Base-by-base conservation (phyloP, 2,113 vertebrate species). In the Paralichthys olivaceus region DNA sequence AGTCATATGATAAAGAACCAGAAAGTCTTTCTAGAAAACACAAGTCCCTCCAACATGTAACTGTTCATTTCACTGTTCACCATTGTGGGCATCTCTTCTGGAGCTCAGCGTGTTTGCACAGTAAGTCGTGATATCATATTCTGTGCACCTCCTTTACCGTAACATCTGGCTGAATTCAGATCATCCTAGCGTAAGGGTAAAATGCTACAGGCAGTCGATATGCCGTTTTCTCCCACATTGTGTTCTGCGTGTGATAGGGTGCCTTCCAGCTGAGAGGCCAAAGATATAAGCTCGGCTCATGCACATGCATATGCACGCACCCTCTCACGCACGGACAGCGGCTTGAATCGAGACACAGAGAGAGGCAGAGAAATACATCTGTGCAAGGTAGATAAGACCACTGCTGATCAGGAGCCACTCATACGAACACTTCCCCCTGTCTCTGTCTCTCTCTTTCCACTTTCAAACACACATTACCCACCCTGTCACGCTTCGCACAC, bases 331-430 rank as follows among this genome's bases (percentile, higher is more conserved):
- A 58, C 62, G 56, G 55, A 81, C 80, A 75, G 23, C 47, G 13
- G 32, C 68, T 59, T 69, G 49, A 60, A 59, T 54, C 69, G 54
- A 82, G 71, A 72, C 71, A 47, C 29, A 65, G 68, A 40, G 76
- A 81, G 45, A 75, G 66, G 59, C 69, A 34, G 67, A 57, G 81
- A 68, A 85, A 67, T 47, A 86, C 86, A 84, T 84, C 91, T 94
- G 93, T 76, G 71, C 28, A 66, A 75, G 79, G 79, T 87, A 91
- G 92, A 94, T 94, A 93, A 93, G 88, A 81, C 51, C 60, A 62
- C 23, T n/a, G 74, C 78, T 57, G 85, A 84, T 75, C 67, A 60
- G 72, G 71, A 71, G 75, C 57, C 45, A 34, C 83, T 77, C 34
- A 0, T 22, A 14, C 62, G 7, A 45, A 17, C 65, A 45, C 29